These are phyloP conservation scores for Canis aureus DNA, from an alignment of 2,113 vertebrate genomes.

Conservation along the genomic window DNA sequence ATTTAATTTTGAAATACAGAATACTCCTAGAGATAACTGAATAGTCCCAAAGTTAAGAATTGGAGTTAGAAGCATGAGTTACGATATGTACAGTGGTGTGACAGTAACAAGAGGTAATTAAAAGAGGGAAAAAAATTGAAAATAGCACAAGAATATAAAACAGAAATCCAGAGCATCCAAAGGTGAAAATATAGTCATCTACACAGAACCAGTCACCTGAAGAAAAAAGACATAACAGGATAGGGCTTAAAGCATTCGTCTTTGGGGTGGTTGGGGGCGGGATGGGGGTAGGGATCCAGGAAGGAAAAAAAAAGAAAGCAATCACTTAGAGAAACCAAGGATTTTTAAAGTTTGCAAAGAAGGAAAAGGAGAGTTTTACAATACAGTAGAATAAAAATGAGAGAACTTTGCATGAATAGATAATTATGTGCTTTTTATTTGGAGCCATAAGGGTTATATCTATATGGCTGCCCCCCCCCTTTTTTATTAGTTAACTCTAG, in stretches of 20 bases:
- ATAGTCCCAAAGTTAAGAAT: background rate
- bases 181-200: background rate
- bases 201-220: background rate
- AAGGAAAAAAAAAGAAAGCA: background rate
- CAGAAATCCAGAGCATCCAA: background rate
- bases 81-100: background rate
- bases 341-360: background rate
- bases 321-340: background rate
- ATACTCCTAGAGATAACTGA: background rate
- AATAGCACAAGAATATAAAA: background rate
- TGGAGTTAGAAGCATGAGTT: background rate
- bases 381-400: background rate
- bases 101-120: background rate
- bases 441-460: background rate
- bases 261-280: background rate
- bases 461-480: background rate
- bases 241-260: background rate
- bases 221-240: background rate
- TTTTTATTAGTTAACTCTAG: background rate
- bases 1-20: slow-evolving; percentile 39
- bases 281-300: background rate
- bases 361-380: background rate
- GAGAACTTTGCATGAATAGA: background rate
- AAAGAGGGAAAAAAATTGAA: background rate
- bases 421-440: slow-evolving; percentile 14